Base-by-base conservation (phyloP, 2,888 invertebrate species). In the Cerceris ruficornis region DNA sequence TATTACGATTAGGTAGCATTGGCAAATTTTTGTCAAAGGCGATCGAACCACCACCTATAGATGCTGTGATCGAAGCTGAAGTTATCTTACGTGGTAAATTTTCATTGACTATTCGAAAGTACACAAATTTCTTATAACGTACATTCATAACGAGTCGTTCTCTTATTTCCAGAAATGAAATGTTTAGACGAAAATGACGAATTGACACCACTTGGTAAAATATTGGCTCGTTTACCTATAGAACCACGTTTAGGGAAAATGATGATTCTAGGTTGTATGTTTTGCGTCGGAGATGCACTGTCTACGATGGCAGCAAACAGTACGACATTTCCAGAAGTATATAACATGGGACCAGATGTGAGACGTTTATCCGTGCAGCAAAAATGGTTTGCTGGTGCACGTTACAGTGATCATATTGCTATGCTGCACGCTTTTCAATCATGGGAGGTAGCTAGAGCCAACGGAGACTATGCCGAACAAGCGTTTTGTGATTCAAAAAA, bases 31-130 rank as follows among this genome's bases (percentile, higher is more conserved):
- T 99, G 74, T 97, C 98, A 28, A 99, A 99, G 92, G 97, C 97
- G 0, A 96, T 99, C 28, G 98, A 99, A 91, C 98, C 99, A 0
- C 99, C 99, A 52, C 99, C 99, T 14, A 94, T 99, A 80, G 99
- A 99, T 93, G 98, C 99, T 42, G 98, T 99, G 13, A 98, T 99
- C 86, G 99, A 99, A 92, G 99, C 99, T 0, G 98, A 99, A 93
- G 98, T 97, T 55, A 90, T 95, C 78, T 91, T 96, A 2, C 91
- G 93, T 89, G 93, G 93, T 93, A 87, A 46, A 54, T 14, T 54
- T 57, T 39, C 15, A 60, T 39, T 8, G 14, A 9, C 41, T 50
- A 49, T 49, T 17, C 39, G 42, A 39, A 7, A 7, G 0, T 39
- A 7, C 42, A 65, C 42, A 65, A 9, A n/a, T 60, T 9, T 7